A percentile compares a stretch with the other conserved stretches of the same genome.
phyloP scores from a whole-genome alignment of 2,797 vertebrate species.

The Diglossa cyanea region DNA sequence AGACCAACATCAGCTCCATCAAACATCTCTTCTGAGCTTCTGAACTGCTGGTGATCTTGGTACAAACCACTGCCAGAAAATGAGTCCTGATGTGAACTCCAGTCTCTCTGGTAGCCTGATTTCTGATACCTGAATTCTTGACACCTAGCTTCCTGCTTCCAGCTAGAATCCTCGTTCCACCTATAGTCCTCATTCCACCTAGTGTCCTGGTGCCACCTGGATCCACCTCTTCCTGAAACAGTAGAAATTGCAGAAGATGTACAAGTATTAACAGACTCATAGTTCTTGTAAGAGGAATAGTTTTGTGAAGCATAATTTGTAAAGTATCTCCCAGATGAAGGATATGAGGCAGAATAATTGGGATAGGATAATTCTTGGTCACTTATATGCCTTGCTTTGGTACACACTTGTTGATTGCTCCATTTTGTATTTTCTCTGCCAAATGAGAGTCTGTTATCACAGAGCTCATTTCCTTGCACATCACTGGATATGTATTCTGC shows the following conservation, averaged over 20 bases:
- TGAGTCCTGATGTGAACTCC: not conserved
- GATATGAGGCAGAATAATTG: not conserved
- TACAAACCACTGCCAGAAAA: not conserved
- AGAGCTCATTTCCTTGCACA: not conserved
- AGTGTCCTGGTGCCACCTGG: not conserved
- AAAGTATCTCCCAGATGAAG: not conserved
- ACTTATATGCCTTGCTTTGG: not conserved
- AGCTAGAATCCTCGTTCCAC: not conserved
- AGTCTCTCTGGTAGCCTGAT: not conserved
- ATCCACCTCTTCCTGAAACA: not conserved
- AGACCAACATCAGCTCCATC: not conserved
- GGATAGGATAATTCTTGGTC: not conserved
- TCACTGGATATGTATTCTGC: not conserved
- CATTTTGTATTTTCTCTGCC: not conserved
- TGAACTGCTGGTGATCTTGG: not conserved
- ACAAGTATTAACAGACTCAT: not conserved
- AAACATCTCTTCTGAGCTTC: not conserved
- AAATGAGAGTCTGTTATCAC: not conserved
- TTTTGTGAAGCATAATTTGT: not conserved
- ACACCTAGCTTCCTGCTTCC: not conserved
- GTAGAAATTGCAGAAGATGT: not conserved
- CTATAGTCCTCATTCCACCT: not conserved
- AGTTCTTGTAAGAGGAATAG: not conserved
- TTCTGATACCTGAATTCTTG: conserved; percentile 2
- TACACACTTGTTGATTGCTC: not conserved